These are phyloP conservation scores for Whitmania pigra DNA, from an alignment of 1,140 invertebrate genomes.

Conservation along the genomic window DNA sequence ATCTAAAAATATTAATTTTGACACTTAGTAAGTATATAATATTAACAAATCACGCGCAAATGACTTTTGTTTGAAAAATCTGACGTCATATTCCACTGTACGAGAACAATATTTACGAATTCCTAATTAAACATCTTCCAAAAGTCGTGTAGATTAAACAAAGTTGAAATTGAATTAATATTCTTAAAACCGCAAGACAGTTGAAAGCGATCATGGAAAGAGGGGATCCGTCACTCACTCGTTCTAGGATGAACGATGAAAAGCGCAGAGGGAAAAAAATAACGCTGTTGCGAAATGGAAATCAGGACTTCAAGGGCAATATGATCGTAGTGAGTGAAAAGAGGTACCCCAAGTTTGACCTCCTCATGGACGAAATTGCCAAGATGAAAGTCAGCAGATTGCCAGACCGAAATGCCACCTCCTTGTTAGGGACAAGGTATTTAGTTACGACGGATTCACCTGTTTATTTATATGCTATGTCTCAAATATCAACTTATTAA, in stretches of 20 bases:
- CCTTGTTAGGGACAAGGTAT: neutral
- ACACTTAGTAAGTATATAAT: no score
- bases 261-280: constrained; percentile 1
- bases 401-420: neutral
- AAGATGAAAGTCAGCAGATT: constrained; percentile 10
- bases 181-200: no score
- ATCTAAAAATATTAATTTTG: neutral
- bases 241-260: neutral
- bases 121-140: no score
- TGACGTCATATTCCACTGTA: no score
- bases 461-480: neutral
- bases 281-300: constrained; percentile 8
- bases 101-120: no score
- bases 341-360: constrained; percentile 2
- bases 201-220: no score
- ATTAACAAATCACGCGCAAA: no score
- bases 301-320: neutral
- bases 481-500: no score
- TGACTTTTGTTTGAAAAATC: no score
- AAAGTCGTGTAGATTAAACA: no score
- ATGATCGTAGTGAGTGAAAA: constrained; percentile 9
- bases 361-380: constrained; percentile 1
- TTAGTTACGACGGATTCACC: neutral
- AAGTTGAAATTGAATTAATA: no score
- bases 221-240: no score